Conservation (phyloP, 2,797 vertebrate genomes). For the Ceryle rudis region DNA sequence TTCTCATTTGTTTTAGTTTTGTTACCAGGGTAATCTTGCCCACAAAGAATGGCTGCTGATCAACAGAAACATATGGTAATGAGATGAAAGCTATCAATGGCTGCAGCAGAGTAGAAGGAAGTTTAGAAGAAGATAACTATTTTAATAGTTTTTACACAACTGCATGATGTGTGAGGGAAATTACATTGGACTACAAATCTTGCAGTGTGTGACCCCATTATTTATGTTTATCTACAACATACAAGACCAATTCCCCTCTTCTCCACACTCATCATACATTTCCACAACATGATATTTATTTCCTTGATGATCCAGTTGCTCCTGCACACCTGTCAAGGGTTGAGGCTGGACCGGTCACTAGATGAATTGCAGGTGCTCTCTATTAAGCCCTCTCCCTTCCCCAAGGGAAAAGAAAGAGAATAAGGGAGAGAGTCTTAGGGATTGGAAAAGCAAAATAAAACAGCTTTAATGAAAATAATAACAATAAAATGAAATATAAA, state of each 20-base stretch:
- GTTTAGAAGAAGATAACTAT: neutral
- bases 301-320: neutral
- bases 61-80: conserved; percentile 9
- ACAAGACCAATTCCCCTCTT: neutral
- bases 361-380: neutral
- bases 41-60: neutral
- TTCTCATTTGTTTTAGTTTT: conserved; percentile 3
- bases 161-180: neutral
- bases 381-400: neutral
- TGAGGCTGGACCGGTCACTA: neutral
- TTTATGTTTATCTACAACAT: conserved; percentile 1
- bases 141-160: neutral
- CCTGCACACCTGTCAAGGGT: neutral
- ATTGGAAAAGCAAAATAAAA: neutral
- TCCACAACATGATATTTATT: neutral
- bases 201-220: neutral
- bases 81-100: neutral
- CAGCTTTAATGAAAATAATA: neutral
- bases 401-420: neutral
- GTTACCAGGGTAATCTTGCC: neutral
- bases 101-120: neutral
- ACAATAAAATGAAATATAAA: neutral
- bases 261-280: neutral
- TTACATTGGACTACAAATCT: neutral
- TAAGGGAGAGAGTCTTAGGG: neutral